Percentiles rank a stretch among this genome's conserved stretches.
Evolutionary conservation across 2,888 invertebrate species (phyloP).

Genomic region (Vannuccia rotundouncinata): DNA sequence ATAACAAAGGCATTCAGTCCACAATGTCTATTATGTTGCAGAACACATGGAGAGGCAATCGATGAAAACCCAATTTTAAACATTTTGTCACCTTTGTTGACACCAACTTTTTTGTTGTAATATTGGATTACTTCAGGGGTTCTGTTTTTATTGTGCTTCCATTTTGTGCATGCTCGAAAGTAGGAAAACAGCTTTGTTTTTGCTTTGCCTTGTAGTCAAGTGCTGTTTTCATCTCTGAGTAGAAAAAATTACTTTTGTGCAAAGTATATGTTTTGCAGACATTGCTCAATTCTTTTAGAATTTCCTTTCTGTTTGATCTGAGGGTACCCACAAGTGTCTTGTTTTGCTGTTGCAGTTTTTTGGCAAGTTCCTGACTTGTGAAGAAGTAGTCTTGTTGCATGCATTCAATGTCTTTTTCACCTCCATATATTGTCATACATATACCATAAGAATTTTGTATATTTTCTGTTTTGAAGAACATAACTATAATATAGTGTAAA

Average conservation of each 20-base stretch:
- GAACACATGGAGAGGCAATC: conserved; percentile 21
- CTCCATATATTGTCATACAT: no score
- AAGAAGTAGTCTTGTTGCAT: conserved; percentile 26
- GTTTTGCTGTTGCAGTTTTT: conserved; percentile 27
- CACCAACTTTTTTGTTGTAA: conserved; percentile 26
- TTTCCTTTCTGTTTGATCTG: conserved; percentile 24
- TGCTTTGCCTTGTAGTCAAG: conserved; percentile 24
- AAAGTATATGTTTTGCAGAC: conserved; percentile 5
- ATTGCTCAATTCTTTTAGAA: conserved; percentile 26
- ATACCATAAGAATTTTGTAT: no score
- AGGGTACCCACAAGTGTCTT: conserved; percentile 14
- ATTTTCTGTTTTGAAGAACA: no score
- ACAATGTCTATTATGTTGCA: conserved; percentile 28
- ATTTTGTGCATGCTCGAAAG: conserved; percentile 33
- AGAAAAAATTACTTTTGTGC: conserved; percentile 25
- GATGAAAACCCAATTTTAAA: conserved; percentile 26
- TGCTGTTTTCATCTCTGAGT: conserved; percentile 19
- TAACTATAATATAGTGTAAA: no score
- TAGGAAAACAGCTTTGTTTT: conserved; percentile 16
- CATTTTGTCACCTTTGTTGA: conserved; percentile 27
- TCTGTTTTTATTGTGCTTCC: conserved; percentile 18
- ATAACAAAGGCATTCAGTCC: conserved; percentile 27
- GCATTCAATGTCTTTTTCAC: no score
- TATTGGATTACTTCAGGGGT: conserved; percentile 30
- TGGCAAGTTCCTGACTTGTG: conserved; percentile 18